Evolutionary conservation across 2,797 vertebrate species (phyloP), one percentile per base, ranked within the genome.

Genomic region (Darevskia mixta): DNA sequence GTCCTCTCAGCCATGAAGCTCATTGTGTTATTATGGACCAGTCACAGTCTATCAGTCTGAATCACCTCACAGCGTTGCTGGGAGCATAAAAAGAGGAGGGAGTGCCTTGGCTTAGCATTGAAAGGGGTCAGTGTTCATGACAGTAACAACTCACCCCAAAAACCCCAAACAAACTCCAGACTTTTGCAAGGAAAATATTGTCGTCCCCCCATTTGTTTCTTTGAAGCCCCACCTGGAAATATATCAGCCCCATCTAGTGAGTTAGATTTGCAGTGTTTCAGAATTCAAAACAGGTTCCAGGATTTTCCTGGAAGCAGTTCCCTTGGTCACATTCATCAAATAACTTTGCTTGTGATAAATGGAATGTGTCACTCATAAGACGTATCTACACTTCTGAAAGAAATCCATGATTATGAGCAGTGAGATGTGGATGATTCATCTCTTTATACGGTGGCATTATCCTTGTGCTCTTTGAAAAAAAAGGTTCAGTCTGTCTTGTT

Each of bases 291-390:
- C 15, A 76, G 45, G 69, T 9, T 1, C 79, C 79, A 75, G 64
- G 81, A 32, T 27, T 81, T 87, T 49, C 18, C 1, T 7, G 72
- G 69, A 85, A 85, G 55, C 41, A 55, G 75, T 29, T 20, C 45
- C 45, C 25, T 23, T 9, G 72, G 32, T 79, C 82, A 78, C 85
- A 80, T 84, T 89, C 89, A 83, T 90, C 87, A 86, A 9, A 0
- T 0, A 43, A 58, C 4, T 86, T 4, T 2, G 6, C 7, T 76
- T 58, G 23, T 90, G 55, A 84, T 72, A 80, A 13, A 38, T 76
- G 23, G 55, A 87, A 84, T 4, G 3, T 64, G 3, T 73, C 66
- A 72, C 25, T 89, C 32, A 35, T 29, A 87, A 83, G 89, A 87
- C 35, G 35, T 71, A 79, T 9, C 17, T 71, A 9, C 18, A 45